phyloP scores from a whole-genome alignment of 2,113 vertebrate genomes.

The Chamaetylas fuelleborni region DNA sequence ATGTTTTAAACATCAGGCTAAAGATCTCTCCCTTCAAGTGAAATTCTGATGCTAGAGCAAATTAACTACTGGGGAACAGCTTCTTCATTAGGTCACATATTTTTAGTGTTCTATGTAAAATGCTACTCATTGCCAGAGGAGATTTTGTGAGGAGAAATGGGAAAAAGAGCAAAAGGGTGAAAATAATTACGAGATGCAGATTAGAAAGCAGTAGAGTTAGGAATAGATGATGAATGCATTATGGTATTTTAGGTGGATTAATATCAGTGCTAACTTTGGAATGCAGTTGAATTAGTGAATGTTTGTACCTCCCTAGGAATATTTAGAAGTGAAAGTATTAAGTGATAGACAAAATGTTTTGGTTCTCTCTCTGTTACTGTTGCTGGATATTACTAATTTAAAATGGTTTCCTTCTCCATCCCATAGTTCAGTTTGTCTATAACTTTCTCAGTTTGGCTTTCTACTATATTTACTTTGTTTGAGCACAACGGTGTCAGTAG shows the following conservation, averaged over 20 bases:
- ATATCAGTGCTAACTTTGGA: not conserved
- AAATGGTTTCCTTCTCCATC: not conserved
- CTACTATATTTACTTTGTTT: not conserved
- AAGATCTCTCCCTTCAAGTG: not conserved
- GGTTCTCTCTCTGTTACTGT: not conserved
- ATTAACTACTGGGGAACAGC: not conserved
- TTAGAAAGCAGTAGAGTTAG: not conserved
- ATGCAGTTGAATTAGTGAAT: not conserved
- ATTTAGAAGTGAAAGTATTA: not conserved
- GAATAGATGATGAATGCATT: not conserved
- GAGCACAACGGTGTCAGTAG: not conserved
- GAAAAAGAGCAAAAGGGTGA: not conserved
- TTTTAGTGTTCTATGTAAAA: not conserved
- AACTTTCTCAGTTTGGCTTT: not conserved
- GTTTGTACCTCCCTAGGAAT: not conserved
- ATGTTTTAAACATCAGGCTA: not conserved
- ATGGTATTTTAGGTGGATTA: not conserved
- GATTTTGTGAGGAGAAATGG: not conserved
- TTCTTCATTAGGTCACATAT: not conserved
- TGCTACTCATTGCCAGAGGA: not conserved
- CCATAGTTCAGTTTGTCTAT: not conserved
- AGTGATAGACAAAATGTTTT: not conserved
- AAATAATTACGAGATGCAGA: conserved; percentile 1
- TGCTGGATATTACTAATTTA: not conserved
- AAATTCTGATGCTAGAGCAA: not conserved